Conservation (phyloP, 2,888 invertebrate species). For the Acronicta psi region DNA sequence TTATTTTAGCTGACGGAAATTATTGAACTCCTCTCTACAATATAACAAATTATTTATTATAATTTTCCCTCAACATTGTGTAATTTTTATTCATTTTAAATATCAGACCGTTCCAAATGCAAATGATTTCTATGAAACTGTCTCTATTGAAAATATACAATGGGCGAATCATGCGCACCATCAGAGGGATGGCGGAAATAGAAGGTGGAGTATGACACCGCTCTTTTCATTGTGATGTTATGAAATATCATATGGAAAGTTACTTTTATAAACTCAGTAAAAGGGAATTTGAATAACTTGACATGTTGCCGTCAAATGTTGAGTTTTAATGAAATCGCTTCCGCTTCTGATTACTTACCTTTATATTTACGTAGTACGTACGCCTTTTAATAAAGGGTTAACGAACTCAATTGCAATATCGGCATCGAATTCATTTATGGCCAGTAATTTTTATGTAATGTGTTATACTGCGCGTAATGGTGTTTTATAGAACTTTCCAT, state of each 20-base stretch:
- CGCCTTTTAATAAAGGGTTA: conserved; percentile 22
- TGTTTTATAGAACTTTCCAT: not conserved
- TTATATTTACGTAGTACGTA: conserved; percentile 1
- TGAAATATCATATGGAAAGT: conserved; percentile 37
- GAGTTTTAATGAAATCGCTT: conserved; percentile 22
- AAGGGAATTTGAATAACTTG: conserved; percentile 25
- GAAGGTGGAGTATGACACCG: conserved; percentile 65
- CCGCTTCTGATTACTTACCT: conserved; percentile 19
- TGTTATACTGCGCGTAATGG: not conserved
- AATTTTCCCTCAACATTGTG: too few relatives aligned
- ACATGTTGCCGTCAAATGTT: conserved; percentile 8
- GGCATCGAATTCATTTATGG: conserved; percentile 2
- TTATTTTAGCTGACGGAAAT: too few relatives aligned
- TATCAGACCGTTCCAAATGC: conserved; percentile 36
- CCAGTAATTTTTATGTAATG: not conserved
- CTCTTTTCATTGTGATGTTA: conserved; percentile 49
- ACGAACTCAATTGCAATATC: conserved; percentile 10
- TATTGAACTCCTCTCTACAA: too few relatives aligned
- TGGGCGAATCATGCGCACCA: conserved; percentile 66
- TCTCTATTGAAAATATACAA: conserved; percentile 66
- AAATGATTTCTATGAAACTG: conserved; percentile 54
- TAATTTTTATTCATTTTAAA: not conserved
- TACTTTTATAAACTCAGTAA: conserved; percentile 29
- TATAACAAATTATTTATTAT: too few relatives aligned
- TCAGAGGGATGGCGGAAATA: conserved; percentile 66